These are phyloP conservation scores for Pseudomyrmex concolor DNA, from an alignment of 1,140 invertebrate genomes.

Conservation along the genomic window DNA sequence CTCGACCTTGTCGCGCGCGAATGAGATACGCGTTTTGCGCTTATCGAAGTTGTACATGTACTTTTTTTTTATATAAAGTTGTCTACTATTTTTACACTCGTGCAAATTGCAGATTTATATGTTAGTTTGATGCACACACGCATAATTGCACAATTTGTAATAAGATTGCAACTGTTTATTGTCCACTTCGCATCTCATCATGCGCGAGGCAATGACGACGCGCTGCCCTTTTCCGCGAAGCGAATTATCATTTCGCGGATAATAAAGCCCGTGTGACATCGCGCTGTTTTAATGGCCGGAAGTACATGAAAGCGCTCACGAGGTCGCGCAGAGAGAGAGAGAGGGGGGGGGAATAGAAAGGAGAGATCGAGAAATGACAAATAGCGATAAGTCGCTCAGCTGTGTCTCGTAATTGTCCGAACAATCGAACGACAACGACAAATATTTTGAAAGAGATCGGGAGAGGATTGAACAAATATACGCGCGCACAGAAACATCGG, in stretches of 20 bases:
- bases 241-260: slow-evolving; percentile 74
- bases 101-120: neutral
- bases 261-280: slow-evolving; percentile 70
- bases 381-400: slow-evolving; percentile 29
- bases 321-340: neutral
- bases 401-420: slow-evolving; percentile 29
- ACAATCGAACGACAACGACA: slow-evolving; percentile 9
- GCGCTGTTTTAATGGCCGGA: slow-evolving; percentile 51
- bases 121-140: neutral
- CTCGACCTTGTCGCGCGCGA: neutral
- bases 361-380: slow-evolving; percentile 32
- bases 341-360: slow-evolving; percentile 28
- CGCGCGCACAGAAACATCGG: slow-evolving; percentile 12
- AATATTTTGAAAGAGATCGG: slow-evolving; percentile 43
- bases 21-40: neutral
- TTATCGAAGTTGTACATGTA: neutral
- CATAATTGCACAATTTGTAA: neutral
- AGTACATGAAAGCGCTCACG: slow-evolving; percentile 33
- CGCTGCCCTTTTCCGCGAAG: slow-evolving; percentile 72
- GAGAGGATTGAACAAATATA: neutral
- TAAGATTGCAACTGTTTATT: neutral
- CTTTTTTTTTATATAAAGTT: neutral
- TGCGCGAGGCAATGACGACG: slow-evolving; percentile 12
- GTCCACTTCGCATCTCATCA: slow-evolving; percentile 14
- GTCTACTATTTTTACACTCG: neutral